Conservation (phyloP, 2,113 vertebrate species). For the Fulmarus glacialis region DNA sequence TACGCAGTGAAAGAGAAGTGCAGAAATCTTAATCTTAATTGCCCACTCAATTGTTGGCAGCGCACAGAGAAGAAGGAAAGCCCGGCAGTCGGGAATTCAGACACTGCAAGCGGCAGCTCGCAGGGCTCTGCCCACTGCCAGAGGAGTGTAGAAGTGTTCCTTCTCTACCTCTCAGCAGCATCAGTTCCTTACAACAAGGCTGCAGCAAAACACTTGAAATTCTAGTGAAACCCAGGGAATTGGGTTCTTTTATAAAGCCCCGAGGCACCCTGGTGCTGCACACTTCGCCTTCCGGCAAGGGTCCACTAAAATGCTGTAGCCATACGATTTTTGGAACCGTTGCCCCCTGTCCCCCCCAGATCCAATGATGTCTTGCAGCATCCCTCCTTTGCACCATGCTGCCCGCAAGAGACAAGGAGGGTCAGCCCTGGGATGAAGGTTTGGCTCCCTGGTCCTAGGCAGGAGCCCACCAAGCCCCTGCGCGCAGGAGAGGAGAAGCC, state of each 20-base stretch:
- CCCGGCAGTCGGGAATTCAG: fast-evolving
- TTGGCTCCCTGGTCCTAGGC: neutral
- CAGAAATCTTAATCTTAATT: neutral
- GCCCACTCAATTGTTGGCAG: neutral
- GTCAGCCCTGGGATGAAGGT: neutral
- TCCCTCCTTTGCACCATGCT: neutral
- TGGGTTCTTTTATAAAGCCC: neutral
- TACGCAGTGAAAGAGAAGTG: neutral
- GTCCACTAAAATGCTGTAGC: fast-evolving
- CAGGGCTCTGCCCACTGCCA: neutral
- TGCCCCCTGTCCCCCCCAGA: neutral
- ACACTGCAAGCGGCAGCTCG: fast-evolving
- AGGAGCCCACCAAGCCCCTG: neutral
- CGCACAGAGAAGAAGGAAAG: neutral
- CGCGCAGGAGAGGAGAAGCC: neutral
- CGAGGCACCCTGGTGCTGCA: neutral
- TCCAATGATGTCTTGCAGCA: neutral
- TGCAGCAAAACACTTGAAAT: neutral
- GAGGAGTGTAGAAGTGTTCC: neutral
- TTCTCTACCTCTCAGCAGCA: neutral
- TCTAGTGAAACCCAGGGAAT: neutral
- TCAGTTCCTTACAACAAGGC: too few species aligned
- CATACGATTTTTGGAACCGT: fast-evolving
- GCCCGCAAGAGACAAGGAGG: neutral
- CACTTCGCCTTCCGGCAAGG: neutral